Evolutionary conservation across 2,113 vertebrate species (phyloP).

Genomic region (Numida meleagris): DNA sequence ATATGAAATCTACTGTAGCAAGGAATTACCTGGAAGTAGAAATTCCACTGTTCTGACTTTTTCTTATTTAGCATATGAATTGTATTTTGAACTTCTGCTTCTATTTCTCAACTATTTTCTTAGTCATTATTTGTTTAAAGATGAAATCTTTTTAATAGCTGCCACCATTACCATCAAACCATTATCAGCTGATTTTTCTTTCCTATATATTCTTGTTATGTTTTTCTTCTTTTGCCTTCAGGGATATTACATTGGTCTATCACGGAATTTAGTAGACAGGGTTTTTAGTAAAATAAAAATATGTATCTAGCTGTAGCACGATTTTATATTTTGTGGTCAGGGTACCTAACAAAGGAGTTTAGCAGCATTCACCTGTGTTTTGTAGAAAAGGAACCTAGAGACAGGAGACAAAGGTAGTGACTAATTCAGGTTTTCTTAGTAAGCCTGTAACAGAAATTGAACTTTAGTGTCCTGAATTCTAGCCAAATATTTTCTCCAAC

Average conservation of each 20-base stretch:
- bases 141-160: neutral
- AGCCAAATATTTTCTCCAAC: constrained; percentile 41
- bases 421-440: constrained; percentile 36
- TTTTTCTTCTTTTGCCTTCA: neutral
- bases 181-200: neutral
- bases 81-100: neutral
- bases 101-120: neutral
- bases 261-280: neutral
- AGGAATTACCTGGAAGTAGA: neutral
- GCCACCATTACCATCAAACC: neutral
- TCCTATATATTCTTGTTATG: neutral
- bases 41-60: neutral
- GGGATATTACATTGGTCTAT: neutral
- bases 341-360: neutral
- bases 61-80: neutral
- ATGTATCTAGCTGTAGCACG: neutral
- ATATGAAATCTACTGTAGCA: neutral
- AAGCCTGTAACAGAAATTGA: constrained; percentile 29
- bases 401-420: neutral
- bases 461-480: constrained; percentile 37
- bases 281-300: neutral
- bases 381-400: neutral
- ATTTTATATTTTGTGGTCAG: neutral
- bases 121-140: neutral
- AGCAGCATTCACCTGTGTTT: constrained; percentile 11